Conservation (phyloP, 1,140 invertebrate species). For the Oppia nitens region DNA sequence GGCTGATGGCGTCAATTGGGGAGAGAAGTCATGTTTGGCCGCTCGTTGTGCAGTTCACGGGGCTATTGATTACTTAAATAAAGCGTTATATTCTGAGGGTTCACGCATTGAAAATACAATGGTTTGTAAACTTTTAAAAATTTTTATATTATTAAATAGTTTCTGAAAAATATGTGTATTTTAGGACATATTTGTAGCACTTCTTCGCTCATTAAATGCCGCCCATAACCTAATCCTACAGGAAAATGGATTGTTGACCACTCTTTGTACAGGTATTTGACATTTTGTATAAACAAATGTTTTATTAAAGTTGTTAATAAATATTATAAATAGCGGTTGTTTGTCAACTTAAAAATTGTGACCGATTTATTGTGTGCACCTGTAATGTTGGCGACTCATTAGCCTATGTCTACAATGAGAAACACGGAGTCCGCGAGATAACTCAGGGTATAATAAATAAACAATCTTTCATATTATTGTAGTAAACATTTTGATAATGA, state of each 20-base stretch:
- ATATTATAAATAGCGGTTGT: slow-evolving; percentile 49
- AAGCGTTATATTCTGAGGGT: slow-evolving; percentile 43
- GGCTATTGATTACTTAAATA: slow-evolving; percentile 64
- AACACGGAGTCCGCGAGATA: slow-evolving; percentile 50
- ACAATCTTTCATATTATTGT: neutral
- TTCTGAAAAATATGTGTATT: slow-evolving; percentile 18
- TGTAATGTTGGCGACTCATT: slow-evolving; percentile 82
- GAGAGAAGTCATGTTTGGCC: slow-evolving; percentile 68
- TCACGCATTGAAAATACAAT: slow-evolving; percentile 29
- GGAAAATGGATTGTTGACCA: slow-evolving; percentile 68
- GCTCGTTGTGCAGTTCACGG: slow-evolving; percentile 72
- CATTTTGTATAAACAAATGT: neutral
- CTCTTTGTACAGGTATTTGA: slow-evolving; percentile 34
- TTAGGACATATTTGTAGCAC: slow-evolving; percentile 57
- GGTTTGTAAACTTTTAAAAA: slow-evolving; percentile 24
- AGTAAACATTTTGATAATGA: neutral
- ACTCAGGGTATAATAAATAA: slow-evolving; percentile 39
- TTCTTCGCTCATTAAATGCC: slow-evolving; percentile 65
- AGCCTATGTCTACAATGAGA: slow-evolving; percentile 66
- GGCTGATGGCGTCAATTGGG: slow-evolving; percentile 89
- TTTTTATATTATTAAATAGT: neutral
- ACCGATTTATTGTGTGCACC: slow-evolving; percentile 59
- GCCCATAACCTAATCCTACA: slow-evolving; percentile 72
- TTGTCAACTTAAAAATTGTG: slow-evolving; percentile 38
- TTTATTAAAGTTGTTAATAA: neutral